phyloP scores from a whole-genome alignment of 92 coral and sea anemone genomes.

The Heliopora coerulea region DNA sequence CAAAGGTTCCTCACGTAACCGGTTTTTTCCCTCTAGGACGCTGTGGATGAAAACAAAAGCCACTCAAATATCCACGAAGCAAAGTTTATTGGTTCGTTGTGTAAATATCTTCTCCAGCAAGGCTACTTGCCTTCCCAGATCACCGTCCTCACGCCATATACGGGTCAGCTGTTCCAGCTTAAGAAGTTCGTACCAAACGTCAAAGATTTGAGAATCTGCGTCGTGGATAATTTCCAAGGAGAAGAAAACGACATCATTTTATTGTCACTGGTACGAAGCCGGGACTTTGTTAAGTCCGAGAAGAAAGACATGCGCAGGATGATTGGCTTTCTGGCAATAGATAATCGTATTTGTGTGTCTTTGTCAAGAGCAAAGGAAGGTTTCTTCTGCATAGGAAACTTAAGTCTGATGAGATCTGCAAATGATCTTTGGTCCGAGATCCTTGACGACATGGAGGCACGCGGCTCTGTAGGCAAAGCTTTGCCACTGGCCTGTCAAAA shows the following conservation, averaged over 20 bases:
- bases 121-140: constrained; percentile 41
- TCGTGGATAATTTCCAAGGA: constrained; percentile 52
- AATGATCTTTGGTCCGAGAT: constrained; percentile 67
- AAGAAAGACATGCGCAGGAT: constrained; percentile 18
- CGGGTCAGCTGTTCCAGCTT: constrained; percentile 46
- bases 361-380: constrained; percentile 55
- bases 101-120: constrained; percentile 26
- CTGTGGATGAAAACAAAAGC: constrained; percentile 36
- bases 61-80: constrained; percentile 52
- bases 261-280: constrained; percentile 52
- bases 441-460: constrained; percentile 65
- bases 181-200: constrained; percentile 39
- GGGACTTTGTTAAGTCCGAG: constrained; percentile 1
- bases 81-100: constrained; percentile 43
- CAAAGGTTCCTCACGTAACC: too few species aligned
- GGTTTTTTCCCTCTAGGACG: constrained; percentile 23
- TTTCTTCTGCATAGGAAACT: constrained; percentile 57
- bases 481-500: constrained; percentile 61
- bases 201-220: constrained; percentile 38
- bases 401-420: constrained; percentile 63
- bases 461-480: constrained; percentile 48
- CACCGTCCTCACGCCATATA: constrained; percentile 46
- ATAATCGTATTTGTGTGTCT: constrained; percentile 53
- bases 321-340: constrained; percentile 50
- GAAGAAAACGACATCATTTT: constrained; percentile 54